These are phyloP conservation scores for Lysiphlebus fabarum DNA, from an alignment of 1,140 invertebrate genomes.

Conservation along the genomic window DNA sequence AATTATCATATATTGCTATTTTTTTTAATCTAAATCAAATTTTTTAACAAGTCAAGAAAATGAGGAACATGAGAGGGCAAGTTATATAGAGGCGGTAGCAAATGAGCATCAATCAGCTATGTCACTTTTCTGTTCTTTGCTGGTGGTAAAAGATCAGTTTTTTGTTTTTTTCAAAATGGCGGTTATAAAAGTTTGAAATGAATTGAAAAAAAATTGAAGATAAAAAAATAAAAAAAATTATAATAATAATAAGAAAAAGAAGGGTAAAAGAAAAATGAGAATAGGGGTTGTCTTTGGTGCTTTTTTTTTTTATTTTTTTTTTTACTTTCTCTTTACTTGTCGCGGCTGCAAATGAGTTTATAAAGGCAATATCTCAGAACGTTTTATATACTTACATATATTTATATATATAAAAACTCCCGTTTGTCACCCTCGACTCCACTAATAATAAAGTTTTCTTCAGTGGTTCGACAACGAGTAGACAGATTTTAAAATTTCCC, in stretches of 20 bases:
- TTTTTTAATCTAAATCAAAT: constrained; percentile 9
- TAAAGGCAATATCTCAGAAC: constrained; percentile 50
- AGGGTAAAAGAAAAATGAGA: too few relatives aligned
- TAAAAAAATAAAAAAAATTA: constrained; percentile 17
- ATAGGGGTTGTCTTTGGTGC: too few relatives aligned
- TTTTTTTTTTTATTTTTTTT: too few relatives aligned
- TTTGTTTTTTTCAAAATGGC: constrained; percentile 14
- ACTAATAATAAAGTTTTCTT: constrained; percentile 57
- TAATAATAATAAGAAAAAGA: neutral
- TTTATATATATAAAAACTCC: constrained; percentile 23
- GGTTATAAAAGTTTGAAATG: constrained; percentile 12
- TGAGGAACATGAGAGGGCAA: constrained; percentile 17
- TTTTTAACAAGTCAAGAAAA: constrained; percentile 15
- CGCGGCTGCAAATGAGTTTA: constrained; percentile 55
- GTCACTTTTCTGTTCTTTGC: neutral
- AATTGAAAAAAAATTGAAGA: constrained; percentile 30
- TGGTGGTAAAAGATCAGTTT: constrained; percentile 5
- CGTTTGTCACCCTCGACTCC: constrained; percentile 19
- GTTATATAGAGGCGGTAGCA: constrained; percentile 12
- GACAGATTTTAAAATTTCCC: constrained; percentile 58
- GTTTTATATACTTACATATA: neutral
- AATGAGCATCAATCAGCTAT: constrained; percentile 23
- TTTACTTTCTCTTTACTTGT: neutral
- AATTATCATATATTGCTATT: too few relatives aligned
- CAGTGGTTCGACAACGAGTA: constrained; percentile 54